Evolutionary conservation across 1,140 invertebrate species (phyloP).

Genomic region (Euwallacea fornicatus): DNA sequence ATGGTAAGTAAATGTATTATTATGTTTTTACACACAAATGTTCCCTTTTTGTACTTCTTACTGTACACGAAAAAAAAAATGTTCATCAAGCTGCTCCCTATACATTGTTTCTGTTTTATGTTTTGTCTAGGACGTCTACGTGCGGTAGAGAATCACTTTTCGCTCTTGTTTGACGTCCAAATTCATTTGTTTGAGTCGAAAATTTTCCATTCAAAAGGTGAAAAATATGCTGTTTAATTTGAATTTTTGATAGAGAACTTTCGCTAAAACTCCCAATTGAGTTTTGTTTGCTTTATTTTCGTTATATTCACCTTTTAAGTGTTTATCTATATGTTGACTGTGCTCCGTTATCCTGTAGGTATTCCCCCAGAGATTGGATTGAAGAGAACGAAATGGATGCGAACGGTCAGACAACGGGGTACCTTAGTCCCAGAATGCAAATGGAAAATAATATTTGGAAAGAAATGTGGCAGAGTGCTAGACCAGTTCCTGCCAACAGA

Average conservation of each 20-base stretch:
- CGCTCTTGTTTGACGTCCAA: background rate
- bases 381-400: constrained; percentile 61
- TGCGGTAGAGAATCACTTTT: too few relatives aligned
- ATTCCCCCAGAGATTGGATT: constrained; percentile 94
- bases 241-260: too few relatives aligned
- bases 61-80: too few relatives aligned
- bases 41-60: too few relatives aligned
- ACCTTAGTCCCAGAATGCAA: constrained; percentile 88
- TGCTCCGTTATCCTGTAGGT: constrained; percentile 50
- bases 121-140: too few relatives aligned
- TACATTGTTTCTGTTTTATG: too few relatives aligned
- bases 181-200: background rate
- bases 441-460: constrained; percentile 88
- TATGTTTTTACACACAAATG: too few relatives aligned
- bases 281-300: background rate
- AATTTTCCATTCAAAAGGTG: too few relatives aligned
- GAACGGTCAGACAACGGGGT: constrained; percentile 61
- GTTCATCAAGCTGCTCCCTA: too few relatives aligned
- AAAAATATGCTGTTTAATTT: too few relatives aligned
- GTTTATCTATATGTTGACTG: background rate
- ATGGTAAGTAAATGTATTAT: constrained; percentile 60
- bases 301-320: background rate
- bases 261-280: too few relatives aligned
- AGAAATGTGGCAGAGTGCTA: constrained; percentile 83
- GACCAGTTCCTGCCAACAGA: constrained; percentile 81